Conservation (phyloP, 2,113 vertebrate species). For the Crotalus horridus region DNA sequence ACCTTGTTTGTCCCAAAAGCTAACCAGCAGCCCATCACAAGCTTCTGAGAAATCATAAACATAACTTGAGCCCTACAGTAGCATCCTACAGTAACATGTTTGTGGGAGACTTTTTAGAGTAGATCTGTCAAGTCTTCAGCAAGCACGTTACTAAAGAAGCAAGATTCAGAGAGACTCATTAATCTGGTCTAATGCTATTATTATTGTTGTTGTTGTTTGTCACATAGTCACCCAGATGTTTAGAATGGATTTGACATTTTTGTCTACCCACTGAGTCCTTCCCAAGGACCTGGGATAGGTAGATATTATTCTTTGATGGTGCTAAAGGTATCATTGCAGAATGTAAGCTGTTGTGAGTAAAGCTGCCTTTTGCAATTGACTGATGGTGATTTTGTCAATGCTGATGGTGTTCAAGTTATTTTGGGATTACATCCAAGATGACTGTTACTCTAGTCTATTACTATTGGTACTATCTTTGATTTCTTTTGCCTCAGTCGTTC, state of each 20-base stretch:
- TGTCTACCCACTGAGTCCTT: neutral
- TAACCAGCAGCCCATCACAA: neutral
- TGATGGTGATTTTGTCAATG: neutral
- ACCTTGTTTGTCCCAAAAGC: neutral
- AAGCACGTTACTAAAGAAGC: neutral
- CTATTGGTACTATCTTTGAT: neutral
- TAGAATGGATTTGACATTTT: neutral
- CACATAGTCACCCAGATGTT: neutral
- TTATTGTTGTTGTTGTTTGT: too few relatives aligned
- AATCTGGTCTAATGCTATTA: neutral
- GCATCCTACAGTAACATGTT: neutral
- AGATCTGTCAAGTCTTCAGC: neutral
- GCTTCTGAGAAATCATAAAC: neutral
- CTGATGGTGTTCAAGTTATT: neutral
- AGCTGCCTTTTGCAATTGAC: neutral
- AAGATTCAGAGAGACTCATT: neutral
- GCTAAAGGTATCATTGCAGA: neutral
- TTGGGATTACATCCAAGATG: neutral
- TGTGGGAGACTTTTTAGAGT: neutral
- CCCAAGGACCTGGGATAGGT: neutral
- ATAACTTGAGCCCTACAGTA: neutral
- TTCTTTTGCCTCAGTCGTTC: neutral
- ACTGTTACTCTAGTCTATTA: neutral
- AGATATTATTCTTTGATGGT: neutral
- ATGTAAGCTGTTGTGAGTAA: neutral